Evolutionary conservation across 2,113 vertebrate species (phyloP), one percentile per base, ranked within the genome.

Genomic region (Gobiocypris rarus): DNA sequence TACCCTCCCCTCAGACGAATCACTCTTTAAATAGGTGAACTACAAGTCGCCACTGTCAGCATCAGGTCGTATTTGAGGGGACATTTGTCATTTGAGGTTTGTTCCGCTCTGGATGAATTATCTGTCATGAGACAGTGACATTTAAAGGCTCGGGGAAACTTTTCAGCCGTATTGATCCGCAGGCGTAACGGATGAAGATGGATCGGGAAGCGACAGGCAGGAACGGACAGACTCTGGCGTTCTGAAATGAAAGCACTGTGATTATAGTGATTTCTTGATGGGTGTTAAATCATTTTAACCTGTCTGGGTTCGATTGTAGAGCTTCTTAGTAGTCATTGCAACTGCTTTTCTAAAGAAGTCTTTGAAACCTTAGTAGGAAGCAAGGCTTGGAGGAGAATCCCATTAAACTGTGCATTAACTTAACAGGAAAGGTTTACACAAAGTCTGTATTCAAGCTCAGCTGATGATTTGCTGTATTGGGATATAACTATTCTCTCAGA

Each of bases 141-240:
- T 86, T 83, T 58, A 58, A 80, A 87, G 48, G 34, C 48, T 61
- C 15, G 3, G 41, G 69, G 48, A 83, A 73, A 75, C 2, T 59
- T 52, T 52, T 73, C 26, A 13, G 75, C 70, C 4, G 34, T 31
- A 70, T 74, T 63, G 81, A 77, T 84, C 24, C 34, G n/a, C 14
- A 71, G 41, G 6, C 56, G 2, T 74, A 63, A 69, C 52, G 65
- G 34, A 59, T 56, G 31, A 13, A 28, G 76, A 63, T 45, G 38
- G 76, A 45, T 63, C 2, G 8, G 75, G 4, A 58, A 34, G 9
- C 22, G 54, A 41, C 75, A 24, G 54, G 34, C 54, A 0, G 19
- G 2, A 59, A 17, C 24, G 14, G 17, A 15, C 45, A 28, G 75
- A 19, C 74, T 56, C 52, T 19, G 52, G 11, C 11, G 0, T 48